phyloP scores from a whole-genome alignment of 2,113 vertebrate genomes.

The Poecile atricapillus region DNA sequence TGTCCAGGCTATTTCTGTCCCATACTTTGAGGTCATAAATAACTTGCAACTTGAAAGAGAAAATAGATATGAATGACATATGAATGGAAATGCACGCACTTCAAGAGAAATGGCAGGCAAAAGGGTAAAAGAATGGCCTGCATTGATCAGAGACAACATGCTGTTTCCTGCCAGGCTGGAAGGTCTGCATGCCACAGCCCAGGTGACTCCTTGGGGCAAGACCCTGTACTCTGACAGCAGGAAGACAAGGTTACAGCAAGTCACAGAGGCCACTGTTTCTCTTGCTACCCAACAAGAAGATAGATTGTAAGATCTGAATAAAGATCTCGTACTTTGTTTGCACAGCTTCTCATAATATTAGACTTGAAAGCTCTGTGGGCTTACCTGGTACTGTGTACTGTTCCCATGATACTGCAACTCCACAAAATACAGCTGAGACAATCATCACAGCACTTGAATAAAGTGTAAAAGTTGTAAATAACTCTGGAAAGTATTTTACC shows the following conservation, averaged over 20 bases:
- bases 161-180: neutral
- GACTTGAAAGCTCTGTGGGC: neutral
- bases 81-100: neutral
- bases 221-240: neutral
- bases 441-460: neutral
- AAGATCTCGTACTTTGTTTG: neutral
- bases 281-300: neutral
- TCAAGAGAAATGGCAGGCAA: neutral
- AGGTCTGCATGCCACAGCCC: neutral
- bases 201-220: neutral
- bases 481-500: slow-evolving; percentile 60
- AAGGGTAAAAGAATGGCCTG: neutral
- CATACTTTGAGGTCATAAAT: neutral
- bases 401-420: neutral
- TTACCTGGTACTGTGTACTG: neutral
- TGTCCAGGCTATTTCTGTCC: neutral
- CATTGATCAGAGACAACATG: neutral
- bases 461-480: neutral
- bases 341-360: neutral
- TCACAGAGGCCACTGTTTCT: neutral
- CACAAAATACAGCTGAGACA: neutral
- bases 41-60: neutral
- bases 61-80: neutral
- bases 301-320: neutral
- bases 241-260: neutral